Evolutionary conservation across 2,797 vertebrate genomes (phyloP), one percentile per base, ranked within the genome.

Genomic region (Nothura maculosa): DNA sequence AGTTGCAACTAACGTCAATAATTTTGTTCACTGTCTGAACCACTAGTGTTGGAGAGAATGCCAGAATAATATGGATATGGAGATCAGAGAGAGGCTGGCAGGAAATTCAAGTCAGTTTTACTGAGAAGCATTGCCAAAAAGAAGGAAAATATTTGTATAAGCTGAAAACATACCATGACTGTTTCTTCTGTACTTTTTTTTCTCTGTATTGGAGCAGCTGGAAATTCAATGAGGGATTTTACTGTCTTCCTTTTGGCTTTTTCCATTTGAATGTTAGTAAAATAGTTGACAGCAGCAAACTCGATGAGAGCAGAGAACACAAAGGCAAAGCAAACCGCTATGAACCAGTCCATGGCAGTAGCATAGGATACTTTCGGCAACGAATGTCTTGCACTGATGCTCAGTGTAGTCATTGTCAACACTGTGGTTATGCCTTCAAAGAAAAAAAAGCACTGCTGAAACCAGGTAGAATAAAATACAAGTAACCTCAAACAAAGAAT

Each of bases 261-360:
- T 96, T 99, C 98, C 63, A 97, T 97, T 97, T 99, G 98, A 34
- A 98, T 97, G 30, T 99, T 99, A 93, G 99, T 99, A 97, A 99
- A 99, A 97, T 99, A 99, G 97, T 99, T 99, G 86, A 99, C 99
- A 62, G 99, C 99, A 42, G 99, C 99, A 80, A 99, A 99, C 97
- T 99, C 99, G 54, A 99, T 99, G 55, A 99, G 99, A 90, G 99
- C 99, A 17, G 99, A 99, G 98, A 99, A 99, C 93, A 99, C 99
- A 62, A 99, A 99, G 94, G 99, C 99, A 85, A 99, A 99, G 96
- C 99, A 99, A 91, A 99, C 99, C 0, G 99, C 99, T 78, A 99
- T 99, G 97, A 99, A 99, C 99, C 99, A 99, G 97, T 99, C 99
- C 99, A 99, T 99, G 63, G 99, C 99, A 2, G 99, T 99, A 85